Evolutionary conservation across 2,113 vertebrate species (phyloP), one percentile per base, ranked within the genome.

Genomic region (Lepisosteus oculatus): DNA sequence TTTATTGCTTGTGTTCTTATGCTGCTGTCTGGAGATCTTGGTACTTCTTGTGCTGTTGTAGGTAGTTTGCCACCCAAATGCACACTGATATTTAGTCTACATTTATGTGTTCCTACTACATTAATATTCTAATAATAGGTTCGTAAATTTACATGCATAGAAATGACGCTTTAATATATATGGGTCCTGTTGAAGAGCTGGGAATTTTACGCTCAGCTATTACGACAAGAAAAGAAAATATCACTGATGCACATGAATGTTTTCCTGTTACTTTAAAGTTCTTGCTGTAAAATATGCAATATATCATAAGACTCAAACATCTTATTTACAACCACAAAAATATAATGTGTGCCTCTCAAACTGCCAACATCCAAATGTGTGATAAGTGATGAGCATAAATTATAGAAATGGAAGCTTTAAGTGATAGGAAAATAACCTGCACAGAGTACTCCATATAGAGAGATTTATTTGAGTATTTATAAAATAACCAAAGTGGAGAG

Each of bases 391-490:
- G 59, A 29, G 17, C 59, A 61, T 61, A 65, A 65, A 65, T 65
- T 11, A 65, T 65, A 65, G 62, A 15, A 7, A n/a, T 42, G 62
- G n/a, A 41, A 42, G 8, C 29, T 65, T 65, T 65, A 65, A 65
- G 17, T 42, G 17, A 29, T 65, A 41, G 62, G 13, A 7, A 42
- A n/a, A 65, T 1, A 65, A 65, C 42, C 29, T 65, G 57, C n/a
- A 59, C 14, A 43, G 9, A 3, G 17, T 42, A 65, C 62, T 4
- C 42, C 6, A 42, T 41, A 65, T 4, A 11, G 17, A 65, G 42
- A 65, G 62, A 65, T 65, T 65, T 65, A 65, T 42, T 65, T 29
- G 11, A 41, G 62, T 43, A 42, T 65, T 65, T 65, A 65, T 41
- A 43, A 3, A 65, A 42, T 8, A 15, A 6, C 29, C 29, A 29